A percentile compares a stretch with the other conserved stretches of the same genome.
Evolutionary conservation across 2,113 vertebrate genomes (phyloP).

Genomic region (Silurus meridionalis): DNA sequence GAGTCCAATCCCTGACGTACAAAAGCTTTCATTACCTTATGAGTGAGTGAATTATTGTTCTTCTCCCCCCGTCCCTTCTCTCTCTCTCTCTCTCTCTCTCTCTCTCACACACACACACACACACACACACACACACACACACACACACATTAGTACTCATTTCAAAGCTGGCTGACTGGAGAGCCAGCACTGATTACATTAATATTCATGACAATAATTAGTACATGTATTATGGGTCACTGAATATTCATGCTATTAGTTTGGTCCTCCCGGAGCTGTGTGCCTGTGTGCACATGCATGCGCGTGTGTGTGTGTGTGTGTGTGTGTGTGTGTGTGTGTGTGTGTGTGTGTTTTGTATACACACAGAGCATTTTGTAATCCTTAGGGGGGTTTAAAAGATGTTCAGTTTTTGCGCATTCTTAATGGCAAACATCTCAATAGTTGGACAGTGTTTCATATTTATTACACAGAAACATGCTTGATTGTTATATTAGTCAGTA

Average conservation of each 20-base stretch:
- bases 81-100: slow-evolving; percentile 69
- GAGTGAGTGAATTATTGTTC: slow-evolving; percentile 56
- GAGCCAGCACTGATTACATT: slow-evolving; percentile 88
- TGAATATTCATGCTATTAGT: slow-evolving; percentile 99
- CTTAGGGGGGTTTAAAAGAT: slow-evolving; percentile 39
- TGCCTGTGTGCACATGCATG: slow-evolving; percentile 67
- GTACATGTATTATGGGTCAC: slow-evolving; percentile 91
- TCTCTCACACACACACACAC: no score
- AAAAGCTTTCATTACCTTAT: slow-evolving; percentile 55
- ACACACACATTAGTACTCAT: slow-evolving; percentile 82
- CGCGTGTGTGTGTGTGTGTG: slow-evolving; percentile 16
- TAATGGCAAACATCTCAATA: not conserved
- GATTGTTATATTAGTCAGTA: not conserved
- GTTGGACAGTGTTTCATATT: not conserved
- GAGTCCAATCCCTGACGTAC: slow-evolving; percentile 59
- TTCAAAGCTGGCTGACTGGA: slow-evolving; percentile 87
- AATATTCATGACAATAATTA: slow-evolving; percentile 99
- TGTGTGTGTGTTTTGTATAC: slow-evolving; percentile 45
- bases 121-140: no score
- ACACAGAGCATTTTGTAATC: slow-evolving; percentile 39
- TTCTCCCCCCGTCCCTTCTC: slow-evolving; percentile 30
- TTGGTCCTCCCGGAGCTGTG: slow-evolving; percentile 85
- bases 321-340: slow-evolving; percentile 48
- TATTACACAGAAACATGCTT: no score
- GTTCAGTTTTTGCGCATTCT: slow-evolving; percentile 17